Evolutionary conservation across 2,797 vertebrate species (phyloP).

Genomic region (Buceros bicornis): DNA sequence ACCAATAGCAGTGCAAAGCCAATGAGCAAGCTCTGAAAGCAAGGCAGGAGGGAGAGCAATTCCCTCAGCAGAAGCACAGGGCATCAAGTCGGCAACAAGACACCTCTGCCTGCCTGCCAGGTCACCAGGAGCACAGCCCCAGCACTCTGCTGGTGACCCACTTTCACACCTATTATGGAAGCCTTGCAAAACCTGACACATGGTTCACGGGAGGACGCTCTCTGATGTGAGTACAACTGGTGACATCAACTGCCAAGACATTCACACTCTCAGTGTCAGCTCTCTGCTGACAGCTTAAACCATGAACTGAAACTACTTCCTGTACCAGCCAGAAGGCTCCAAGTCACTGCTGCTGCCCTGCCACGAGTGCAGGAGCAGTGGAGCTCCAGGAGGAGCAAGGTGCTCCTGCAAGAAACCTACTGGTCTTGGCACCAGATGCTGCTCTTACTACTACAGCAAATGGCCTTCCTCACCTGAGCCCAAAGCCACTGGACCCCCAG

Average conservation of each 20-base stretch:
- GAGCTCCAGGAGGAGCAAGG: not conserved
- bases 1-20: not conserved
- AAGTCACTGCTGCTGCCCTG: not conserved
- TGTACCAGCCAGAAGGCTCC: not conserved
- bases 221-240: not conserved
- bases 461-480: not conserved
- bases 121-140: not conserved
- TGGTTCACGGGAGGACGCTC: accelerated
- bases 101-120: not conserved
- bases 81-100: not conserved
- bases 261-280: not conserved
- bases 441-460: not conserved
- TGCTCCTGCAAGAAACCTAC: not conserved
- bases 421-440: not conserved
- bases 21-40: not conserved
- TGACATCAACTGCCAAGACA: not conserved
- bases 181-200: not conserved
- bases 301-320: not conserved
- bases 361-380: accelerated
- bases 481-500: not conserved
- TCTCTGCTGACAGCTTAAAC: not conserved
- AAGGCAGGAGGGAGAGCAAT: accelerated
- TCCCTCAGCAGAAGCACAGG: not conserved
- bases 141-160: not conserved
- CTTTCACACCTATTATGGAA: not conserved